Percentiles rank a stretch among this genome's conserved stretches.
Evolutionary conservation across 2,797 vertebrate genomes (phyloP).

Genomic region (Sebastes itinus): DNA sequence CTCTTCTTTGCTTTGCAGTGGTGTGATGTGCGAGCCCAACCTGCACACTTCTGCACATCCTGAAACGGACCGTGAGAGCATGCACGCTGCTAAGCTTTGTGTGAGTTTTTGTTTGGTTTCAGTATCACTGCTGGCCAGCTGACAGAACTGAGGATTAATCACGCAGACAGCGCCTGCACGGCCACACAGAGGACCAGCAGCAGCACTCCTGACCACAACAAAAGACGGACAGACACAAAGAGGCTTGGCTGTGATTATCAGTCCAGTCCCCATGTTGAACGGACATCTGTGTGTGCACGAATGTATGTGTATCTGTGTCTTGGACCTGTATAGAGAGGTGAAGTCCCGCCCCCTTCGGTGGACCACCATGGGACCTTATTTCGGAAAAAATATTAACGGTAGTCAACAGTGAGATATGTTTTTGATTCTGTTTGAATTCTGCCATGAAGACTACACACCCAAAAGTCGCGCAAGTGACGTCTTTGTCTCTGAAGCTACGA

Average conservation of each 20-base stretch:
- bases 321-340: neutral
- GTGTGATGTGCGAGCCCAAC: conserved; percentile 3
- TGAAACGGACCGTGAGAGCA: conserved; percentile 11
- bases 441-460: too few relatives aligned
- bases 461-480: too few relatives aligned
- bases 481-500: too few relatives aligned
- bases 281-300: conserved; percentile 17
- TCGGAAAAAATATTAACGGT: too few relatives aligned
- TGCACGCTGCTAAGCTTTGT: conserved; percentile 23
- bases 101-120: conserved; percentile 54
- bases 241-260: conserved; percentile 41
- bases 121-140: conserved; percentile 61
- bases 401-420: too few relatives aligned
- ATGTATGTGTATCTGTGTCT: neutral
- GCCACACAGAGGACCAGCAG: conserved; percentile 26
- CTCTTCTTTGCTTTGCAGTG: conserved; percentile 17
- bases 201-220: conserved; percentile 37
- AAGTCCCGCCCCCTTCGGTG: too few relatives aligned
- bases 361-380: too few relatives aligned
- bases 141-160: conserved; percentile 57
- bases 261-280: neutral
- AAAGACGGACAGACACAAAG: conserved; percentile 39
- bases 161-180: conserved; percentile 18
- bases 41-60: conserved; percentile 21
- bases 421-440: too few relatives aligned